phyloP scores from a whole-genome alignment of 2,113 vertebrate genomes.

The Ginglymostoma cirratum region DNA sequence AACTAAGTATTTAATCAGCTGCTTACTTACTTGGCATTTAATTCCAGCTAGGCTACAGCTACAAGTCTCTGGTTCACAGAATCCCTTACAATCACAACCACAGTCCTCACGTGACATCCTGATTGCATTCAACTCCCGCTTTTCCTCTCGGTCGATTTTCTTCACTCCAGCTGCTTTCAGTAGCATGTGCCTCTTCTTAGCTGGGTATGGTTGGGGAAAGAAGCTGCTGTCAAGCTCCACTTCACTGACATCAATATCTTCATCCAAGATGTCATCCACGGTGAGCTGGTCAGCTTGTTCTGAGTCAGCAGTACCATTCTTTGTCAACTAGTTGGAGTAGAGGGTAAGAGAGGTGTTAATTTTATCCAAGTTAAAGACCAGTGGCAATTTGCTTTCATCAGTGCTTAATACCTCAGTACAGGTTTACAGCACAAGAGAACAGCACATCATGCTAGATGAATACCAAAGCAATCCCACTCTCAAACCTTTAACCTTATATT shows the following conservation, averaged over 20 bases:
- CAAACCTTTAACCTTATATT: neutral
- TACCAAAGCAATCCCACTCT: neutral
- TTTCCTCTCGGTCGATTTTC: conserved; percentile 89
- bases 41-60: conserved; percentile 87
- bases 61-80: conserved; percentile 90
- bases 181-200: conserved; percentile 72
- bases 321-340: conserved; percentile 64
- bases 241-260: conserved; percentile 64
- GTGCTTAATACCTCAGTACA: neutral
- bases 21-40: conserved; percentile 80
- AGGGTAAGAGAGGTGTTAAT: neutral
- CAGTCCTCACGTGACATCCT: conserved; percentile 85
- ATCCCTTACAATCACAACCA: conserved; percentile 79
- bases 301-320: conserved; percentile 66
- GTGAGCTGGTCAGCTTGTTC: conserved; percentile 77
- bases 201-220: conserved; percentile 79
- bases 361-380: neutral
- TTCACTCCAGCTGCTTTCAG: conserved; percentile 81
- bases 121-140: conserved; percentile 78
- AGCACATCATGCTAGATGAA: neutral
- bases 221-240: conserved; percentile 70
- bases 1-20: too few species aligned
- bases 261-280: conserved; percentile 75
- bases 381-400: neutral
- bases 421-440: neutral